Evolutionary conservation across 2,113 vertebrate species (phyloP), one percentile per base, ranked within the genome.

Genomic region (Paramisgurnus dabryanus): DNA sequence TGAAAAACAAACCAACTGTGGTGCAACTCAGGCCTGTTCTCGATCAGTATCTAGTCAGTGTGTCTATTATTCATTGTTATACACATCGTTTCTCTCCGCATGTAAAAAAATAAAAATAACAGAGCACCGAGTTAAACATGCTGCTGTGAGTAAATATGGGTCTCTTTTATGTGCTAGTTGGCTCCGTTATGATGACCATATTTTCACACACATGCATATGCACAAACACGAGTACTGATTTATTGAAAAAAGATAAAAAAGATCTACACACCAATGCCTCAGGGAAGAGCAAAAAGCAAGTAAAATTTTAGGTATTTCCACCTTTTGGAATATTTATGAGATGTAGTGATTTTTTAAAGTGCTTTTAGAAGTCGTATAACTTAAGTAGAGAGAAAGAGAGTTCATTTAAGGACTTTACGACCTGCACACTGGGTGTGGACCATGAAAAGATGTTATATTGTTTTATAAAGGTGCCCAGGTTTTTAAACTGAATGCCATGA

Each of bases 21-120:
- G 58, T 67, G 72, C 71, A 85, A 85, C 75, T n/a, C 64, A 81
- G 76, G 64, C 80, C 70, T 65, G 70, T 6, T 49, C 76, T 84
- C 75, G 69, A 79, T n/a, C 64, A 82, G 50, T 76, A 82, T 85
- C 76, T 70, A 85, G 80, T n/a, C 73, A 67, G 60, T 40, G 22
- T 15, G 49, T 82, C 76, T 76, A 82, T 82, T 82, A 85, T 85
- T 85, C 43, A 80, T 82, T 27, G 70, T 84, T 84, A 79, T 67
- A 80, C 76, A 71, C 76, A 80, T 82, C 27, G 65, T 49, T 34
- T 47, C 5, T 67, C 65, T 61, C 70, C 2, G 34, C 12, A 43
- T 57, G 45, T 67, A 65, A 57, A 45, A 82, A 82, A 84, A 80
- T 55, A 53, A 60, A 78, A 81, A 84, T 78, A 49, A 81, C 55